Conservation (phyloP, 2,797 vertebrate genomes). For the Pelodytes ibericus region DNA sequence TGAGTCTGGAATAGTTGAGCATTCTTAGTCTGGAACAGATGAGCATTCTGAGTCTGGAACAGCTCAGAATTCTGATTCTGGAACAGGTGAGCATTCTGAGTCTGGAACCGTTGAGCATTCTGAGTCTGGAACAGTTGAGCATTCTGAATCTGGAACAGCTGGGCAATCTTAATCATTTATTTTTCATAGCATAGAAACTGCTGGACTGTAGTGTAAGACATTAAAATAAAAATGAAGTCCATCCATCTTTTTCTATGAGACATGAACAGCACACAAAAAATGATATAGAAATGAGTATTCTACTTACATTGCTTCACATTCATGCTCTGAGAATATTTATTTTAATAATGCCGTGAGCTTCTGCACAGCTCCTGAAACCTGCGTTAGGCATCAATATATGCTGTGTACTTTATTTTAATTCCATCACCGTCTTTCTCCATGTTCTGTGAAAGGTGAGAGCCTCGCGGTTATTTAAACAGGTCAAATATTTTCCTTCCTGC, state of each 20-base stretch:
- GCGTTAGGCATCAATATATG: neutral
- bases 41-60: no score
- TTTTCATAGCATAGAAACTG: slow-evolving; percentile 70
- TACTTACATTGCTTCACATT: slow-evolving; percentile 28
- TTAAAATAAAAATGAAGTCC: slow-evolving; percentile 79
- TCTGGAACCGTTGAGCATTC: no score
- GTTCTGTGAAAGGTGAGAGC: no score
- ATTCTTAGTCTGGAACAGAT: no score
- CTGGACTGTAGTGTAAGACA: slow-evolving; percentile 73
- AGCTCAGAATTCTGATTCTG: no score
- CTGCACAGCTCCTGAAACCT: neutral
- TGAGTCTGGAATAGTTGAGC: no score
- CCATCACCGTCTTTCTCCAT: neutral
- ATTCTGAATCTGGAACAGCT: slow-evolving; percentile 59
- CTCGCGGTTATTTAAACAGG: no score
- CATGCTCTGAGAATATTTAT: neutral
- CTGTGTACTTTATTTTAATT: neutral
- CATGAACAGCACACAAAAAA: slow-evolving; percentile 67
- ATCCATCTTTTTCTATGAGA: slow-evolving; percentile 81
- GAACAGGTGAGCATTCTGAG: no score
- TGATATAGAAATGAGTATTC: slow-evolving; percentile 42
- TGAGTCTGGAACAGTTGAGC: no score
- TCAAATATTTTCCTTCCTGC: no score
- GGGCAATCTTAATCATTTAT: slow-evolving; percentile 68
- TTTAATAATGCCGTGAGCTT: neutral